These are phyloP conservation scores for Carterocephalus palaemon DNA, from an alignment of 2,888 invertebrate genomes.

Conservation along the genomic window DNA sequence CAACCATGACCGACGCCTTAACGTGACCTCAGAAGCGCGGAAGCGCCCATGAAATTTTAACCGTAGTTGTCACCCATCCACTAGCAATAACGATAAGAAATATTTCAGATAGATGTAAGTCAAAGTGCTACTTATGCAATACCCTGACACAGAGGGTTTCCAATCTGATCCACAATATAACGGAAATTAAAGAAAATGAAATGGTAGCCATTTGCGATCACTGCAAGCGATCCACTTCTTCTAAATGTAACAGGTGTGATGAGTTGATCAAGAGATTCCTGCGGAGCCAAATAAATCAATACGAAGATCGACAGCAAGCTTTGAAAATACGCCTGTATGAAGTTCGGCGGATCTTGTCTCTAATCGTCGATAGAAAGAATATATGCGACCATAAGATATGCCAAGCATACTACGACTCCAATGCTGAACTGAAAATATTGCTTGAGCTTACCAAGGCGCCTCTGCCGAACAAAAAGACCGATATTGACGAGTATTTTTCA, in stretches of 20 bases:
- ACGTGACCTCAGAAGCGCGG: too few species aligned
- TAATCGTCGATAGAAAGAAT: background rate
- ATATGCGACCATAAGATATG: constrained; percentile 6
- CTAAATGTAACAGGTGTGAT: background rate
- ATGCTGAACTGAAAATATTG: constrained; percentile 1
- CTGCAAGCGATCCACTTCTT: background rate
- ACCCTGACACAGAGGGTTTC: background rate
- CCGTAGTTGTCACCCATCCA: too few species aligned
- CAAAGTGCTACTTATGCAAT: background rate
- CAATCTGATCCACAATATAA: background rate
- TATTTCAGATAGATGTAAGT: background rate
- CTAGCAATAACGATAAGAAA: too few species aligned
- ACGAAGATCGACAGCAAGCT: background rate
- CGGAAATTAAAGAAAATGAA: constrained; percentile 1
- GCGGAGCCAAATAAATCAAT: background rate
- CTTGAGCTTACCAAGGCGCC: background rate
- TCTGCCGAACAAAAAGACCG: background rate
- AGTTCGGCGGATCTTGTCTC: constrained; percentile 1
- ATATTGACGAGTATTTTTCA: constrained; percentile 1
- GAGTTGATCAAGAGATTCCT: background rate
- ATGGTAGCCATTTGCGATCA: background rate
- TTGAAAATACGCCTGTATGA: constrained; percentile 5
- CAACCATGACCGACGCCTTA: too few species aligned
- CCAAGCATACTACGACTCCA: constrained; percentile 1
- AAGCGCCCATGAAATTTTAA: too few species aligned